phyloP scores from a whole-genome alignment of 2,113 vertebrate genomes.

The Notarius lentiginosus region DNA sequence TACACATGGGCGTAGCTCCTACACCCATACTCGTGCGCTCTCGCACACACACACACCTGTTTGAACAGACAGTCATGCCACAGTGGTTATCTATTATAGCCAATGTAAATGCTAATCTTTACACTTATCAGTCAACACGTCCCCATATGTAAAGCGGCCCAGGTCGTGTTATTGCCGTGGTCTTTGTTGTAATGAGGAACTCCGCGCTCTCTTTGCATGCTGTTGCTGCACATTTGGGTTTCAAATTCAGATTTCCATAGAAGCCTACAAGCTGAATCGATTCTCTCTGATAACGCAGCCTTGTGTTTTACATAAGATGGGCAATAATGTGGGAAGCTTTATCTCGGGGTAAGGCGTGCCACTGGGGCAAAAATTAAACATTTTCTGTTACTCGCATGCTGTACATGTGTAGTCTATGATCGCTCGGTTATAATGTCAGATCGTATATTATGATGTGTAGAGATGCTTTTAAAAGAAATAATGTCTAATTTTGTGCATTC shows the following conservation, averaged over 20 bases:
- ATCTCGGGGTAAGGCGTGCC: background rate
- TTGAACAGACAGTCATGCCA: slow-evolving; percentile 21
- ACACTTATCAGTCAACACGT: slow-evolving; percentile 7
- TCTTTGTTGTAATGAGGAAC: slow-evolving; percentile 46
- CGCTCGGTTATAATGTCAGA: background rate
- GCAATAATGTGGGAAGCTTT: slow-evolving; percentile 10
- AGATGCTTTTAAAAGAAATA: background rate
- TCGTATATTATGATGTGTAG: background rate
- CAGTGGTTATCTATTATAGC: slow-evolving; percentile 22
- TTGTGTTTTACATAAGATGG: slow-evolving; percentile 15
- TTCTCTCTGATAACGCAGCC: slow-evolving; percentile 17
- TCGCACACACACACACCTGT: background rate
- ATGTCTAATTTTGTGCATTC: background rate
- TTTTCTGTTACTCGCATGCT: background rate
- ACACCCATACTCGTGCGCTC: background rate
- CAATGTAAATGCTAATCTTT: slow-evolving; percentile 12
- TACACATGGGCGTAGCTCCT: slow-evolving; percentile 9
- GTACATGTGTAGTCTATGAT: background rate
- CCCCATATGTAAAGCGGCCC: slow-evolving; percentile 18
- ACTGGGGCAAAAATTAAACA: background rate
- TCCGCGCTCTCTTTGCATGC: slow-evolving; percentile 51
- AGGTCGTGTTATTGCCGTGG: slow-evolving; percentile 41
- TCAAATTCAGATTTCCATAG: slow-evolving; percentile 56
- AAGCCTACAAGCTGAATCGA: slow-evolving; percentile 30
- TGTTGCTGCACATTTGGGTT: slow-evolving; percentile 51